phyloP scores from a whole-genome alignment of 1,140 invertebrate genomes.

The Neomicropteryx cornuta region DNA sequence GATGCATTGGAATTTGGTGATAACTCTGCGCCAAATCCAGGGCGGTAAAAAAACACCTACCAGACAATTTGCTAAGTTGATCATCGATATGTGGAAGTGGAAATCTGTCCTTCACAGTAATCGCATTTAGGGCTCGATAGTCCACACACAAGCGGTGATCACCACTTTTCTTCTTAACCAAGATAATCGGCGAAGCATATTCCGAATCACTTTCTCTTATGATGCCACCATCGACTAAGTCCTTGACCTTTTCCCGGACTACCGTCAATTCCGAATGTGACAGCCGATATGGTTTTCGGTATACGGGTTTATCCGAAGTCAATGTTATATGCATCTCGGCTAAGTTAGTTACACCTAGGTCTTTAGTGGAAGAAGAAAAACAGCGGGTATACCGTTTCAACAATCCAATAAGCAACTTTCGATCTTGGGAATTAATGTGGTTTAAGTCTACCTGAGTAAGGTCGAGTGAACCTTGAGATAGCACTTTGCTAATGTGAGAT shows the following conservation, averaged over 20 bases:
- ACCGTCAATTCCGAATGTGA: constrained; percentile 14
- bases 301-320: constrained; percentile 11
- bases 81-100: constrained; percentile 39
- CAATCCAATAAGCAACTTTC: background rate
- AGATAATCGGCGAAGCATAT: constrained; percentile 15
- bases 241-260: constrained; percentile 11
- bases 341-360: constrained; percentile 14
- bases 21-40: constrained; percentile 29
- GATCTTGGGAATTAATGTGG: background rate
- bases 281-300: constrained; percentile 14
- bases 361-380: constrained; percentile 10
- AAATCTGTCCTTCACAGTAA: constrained; percentile 28
- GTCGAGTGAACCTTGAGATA: too few relatives aligned
- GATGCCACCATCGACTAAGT: constrained; percentile 7
- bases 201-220: constrained; percentile 12
- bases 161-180: constrained; percentile 15
- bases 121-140: constrained; percentile 31
- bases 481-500: too few relatives aligned
- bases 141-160: constrained; percentile 20
- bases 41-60: constrained; percentile 13
- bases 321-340: constrained; percentile 12
- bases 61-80: constrained; percentile 21
- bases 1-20: constrained; percentile 30
- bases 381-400: constrained; percentile 7
- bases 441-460: too few relatives aligned